These are phyloP conservation scores for Nesogale talazaci DNA, from an alignment of 2,113 vertebrate genomes.

Conservation along the genomic window DNA sequence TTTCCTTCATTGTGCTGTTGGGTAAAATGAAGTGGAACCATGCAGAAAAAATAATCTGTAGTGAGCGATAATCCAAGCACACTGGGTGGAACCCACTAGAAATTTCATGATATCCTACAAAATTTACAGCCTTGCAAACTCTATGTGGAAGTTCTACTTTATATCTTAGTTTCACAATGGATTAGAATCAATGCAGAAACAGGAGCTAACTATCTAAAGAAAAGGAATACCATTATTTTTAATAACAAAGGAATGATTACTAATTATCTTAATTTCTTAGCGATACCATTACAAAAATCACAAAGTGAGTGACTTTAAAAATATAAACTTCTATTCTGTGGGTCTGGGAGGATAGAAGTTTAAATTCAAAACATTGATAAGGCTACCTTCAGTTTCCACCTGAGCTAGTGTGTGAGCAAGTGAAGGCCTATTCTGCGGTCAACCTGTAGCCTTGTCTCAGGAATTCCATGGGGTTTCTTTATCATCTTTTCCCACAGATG, in stretches of 20 bases:
- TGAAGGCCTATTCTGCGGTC: too few relatives aligned
- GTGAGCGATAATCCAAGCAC: too few relatives aligned
- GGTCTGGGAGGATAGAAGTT: background rate
- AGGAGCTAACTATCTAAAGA: background rate
- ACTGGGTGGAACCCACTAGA: too few relatives aligned
- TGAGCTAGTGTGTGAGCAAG: too few relatives aligned
- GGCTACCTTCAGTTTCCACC: too few relatives aligned
- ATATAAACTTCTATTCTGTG: background rate
- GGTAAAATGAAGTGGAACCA: background rate
- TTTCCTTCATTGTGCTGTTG: background rate
- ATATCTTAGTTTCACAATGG: background rate
- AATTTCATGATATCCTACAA: too few relatives aligned
- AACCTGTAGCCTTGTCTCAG: too few relatives aligned
- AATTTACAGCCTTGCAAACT: too few relatives aligned
- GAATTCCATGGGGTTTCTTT: too few relatives aligned
- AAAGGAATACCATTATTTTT: conserved; percentile 18
- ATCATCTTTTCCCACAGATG: too few relatives aligned
- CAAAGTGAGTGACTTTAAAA: background rate
- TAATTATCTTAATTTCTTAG: background rate
- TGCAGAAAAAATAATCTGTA: background rate
- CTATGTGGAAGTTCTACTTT: too few relatives aligned
- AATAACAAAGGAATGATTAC: background rate
- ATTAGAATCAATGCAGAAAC: background rate
- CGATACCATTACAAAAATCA: background rate
- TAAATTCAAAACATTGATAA: background rate